phyloP scores from a whole-genome alignment of 2,888 invertebrate genomes.

The Brenthis hecate region DNA sequence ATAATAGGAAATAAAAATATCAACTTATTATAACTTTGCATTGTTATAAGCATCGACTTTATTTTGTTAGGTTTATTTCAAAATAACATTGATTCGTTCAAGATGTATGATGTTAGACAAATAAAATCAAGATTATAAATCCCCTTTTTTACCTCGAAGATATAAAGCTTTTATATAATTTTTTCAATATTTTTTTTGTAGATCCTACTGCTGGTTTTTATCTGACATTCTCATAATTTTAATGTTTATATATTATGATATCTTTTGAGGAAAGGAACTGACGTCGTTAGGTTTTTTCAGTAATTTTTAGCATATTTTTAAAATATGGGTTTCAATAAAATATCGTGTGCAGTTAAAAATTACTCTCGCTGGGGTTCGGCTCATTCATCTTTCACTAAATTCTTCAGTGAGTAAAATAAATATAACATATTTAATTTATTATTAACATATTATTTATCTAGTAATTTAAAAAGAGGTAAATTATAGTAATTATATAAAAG shows the following conservation, averaged over 20 bases:
- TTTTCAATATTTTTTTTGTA: slow-evolving; percentile 7
- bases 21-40: too few species aligned
- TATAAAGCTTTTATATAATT: not conserved
- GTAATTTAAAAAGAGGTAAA: too few species aligned
- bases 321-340: slow-evolving; percentile 40
- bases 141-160: too few species aligned
- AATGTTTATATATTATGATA: not conserved
- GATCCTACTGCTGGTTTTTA: slow-evolving; percentile 10
- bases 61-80: too few species aligned
- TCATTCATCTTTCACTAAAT: slow-evolving; percentile 43
- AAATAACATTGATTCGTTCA: too few species aligned
- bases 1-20: too few species aligned
- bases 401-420: slow-evolving; percentile 34
- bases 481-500: too few species aligned
- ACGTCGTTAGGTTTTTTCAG: not conserved
- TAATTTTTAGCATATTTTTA: not conserved
- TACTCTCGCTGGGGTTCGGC: slow-evolving; percentile 35
- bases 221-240: slow-evolving; percentile 9
- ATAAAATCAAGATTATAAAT: too few species aligned
- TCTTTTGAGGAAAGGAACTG: not conserved
- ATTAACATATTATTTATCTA: too few species aligned
- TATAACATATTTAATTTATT: not conserved
- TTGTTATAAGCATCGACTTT: too few species aligned
- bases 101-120: too few species aligned
- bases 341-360: slow-evolving; percentile 41